Base-by-base conservation (phyloP, 2,888 invertebrate genomes). In the Urechis unicinctus region DNA sequence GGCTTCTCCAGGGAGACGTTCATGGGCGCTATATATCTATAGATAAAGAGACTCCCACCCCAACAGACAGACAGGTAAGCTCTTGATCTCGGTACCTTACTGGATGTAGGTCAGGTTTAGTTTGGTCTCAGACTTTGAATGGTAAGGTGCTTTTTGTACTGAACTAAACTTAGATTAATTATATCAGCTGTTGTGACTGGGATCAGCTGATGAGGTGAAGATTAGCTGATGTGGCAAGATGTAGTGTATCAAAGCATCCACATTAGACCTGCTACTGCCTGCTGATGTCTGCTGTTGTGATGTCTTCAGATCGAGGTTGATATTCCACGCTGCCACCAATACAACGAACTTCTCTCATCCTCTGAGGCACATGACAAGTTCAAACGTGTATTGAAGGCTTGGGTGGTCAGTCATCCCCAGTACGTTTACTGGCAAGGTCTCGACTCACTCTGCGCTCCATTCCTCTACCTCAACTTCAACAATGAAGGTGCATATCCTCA, bases 351-450 rank as follows among this genome's bases (percentile, higher is more conserved):
- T 57, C 82, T 98, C 21, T 92, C 96, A 9, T 97, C 97, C 0
- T 86, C 89, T 0, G 88, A 88, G 53, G 97, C 95, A 0, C 98
- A 98, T 74, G 83, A 83, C 2, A 62, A 94, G 71, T 83, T 98
- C 59, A 92, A 94, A 76, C 83, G 95, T 49, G 83, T 98, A 57
- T 81, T 98, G 1, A 98, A 62, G 79, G 95, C 97, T 0, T 97
- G 97, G 97, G 88, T 98, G 2, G 84, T 88, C 9, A 88, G 89
- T 58, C 92, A 96, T 81, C 88, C 90, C 0, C 87, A 94, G 70
- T 97, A 96, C 70, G 98, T 98, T 1, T 98, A 98, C 79, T 98
- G 98, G 98, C 98, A 98, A 81, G 98, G 98, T 0, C 81, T 98
- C 55, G 98, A 99, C 80, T 98, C 97, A 0, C 81, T 98, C 21